Evolutionary conservation across 1,140 invertebrate genomes (phyloP).

Genomic region (Cyclargus thomasi): DNA sequence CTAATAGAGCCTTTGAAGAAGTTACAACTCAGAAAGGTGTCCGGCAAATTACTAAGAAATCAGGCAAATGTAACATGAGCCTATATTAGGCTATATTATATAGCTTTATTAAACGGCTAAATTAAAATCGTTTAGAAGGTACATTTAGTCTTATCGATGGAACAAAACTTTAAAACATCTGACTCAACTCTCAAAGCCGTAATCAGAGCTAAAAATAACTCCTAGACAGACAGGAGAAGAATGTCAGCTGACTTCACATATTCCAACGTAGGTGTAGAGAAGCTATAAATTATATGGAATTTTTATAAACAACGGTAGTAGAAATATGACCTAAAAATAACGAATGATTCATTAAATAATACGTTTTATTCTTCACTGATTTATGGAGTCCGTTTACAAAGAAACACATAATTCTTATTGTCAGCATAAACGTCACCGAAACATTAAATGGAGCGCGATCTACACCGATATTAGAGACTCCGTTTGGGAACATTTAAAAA

Average conservation of each 20-base stretch:
- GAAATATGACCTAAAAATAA: conserved; percentile 11
- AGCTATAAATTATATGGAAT: neutral
- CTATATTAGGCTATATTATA: no score
- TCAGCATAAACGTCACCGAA: conserved; percentile 9
- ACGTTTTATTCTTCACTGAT: neutral
- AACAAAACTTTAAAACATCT: no score
- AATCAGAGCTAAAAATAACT: neutral
- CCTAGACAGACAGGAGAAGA: neutral
- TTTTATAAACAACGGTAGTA: conserved; percentile 4
- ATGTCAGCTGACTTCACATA: neutral
- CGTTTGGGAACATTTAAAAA: neutral
- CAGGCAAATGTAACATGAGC: no score
- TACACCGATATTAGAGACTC: neutral
- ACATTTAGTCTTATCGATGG: no score
- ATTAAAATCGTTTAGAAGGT: no score
- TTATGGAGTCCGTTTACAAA: conserved; percentile 7
- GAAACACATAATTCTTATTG: conserved; percentile 7
- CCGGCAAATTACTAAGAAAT: no score
- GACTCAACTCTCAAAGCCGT: neutral
- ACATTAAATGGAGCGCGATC: conserved; percentile 7
- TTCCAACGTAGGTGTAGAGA: neutral
- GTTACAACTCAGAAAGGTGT: neutral
- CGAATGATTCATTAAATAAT: conserved; percentile 10
- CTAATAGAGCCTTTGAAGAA: neutral
- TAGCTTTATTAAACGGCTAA: no score